These are phyloP conservation scores for Drosophila erecta DNA, from an alignment of 1,140 invertebrate species.

Conservation along the genomic window DNA sequence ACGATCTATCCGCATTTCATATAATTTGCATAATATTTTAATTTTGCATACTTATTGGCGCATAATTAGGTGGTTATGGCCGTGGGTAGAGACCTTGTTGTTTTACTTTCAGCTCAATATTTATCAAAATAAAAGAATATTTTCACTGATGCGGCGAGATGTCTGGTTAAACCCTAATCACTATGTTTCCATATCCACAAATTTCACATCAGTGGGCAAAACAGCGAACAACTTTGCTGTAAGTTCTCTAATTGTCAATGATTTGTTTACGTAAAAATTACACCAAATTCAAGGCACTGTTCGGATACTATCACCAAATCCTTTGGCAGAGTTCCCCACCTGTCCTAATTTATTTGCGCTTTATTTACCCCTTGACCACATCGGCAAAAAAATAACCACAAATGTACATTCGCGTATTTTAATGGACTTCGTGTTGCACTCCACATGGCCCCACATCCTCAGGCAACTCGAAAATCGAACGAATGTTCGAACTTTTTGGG, in stretches of 20 bases:
- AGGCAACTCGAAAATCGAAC: slow-evolving; percentile 27
- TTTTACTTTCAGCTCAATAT: slow-evolving; percentile 25
- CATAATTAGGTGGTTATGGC: slow-evolving; percentile 62
- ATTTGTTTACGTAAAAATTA: background rate
- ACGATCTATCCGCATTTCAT: slow-evolving; percentile 34
- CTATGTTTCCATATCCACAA: too few relatives aligned
- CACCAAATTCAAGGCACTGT: too few relatives aligned
- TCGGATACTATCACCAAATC: background rate
- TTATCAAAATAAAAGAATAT: slow-evolving; percentile 1
- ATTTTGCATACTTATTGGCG: slow-evolving; percentile 69
- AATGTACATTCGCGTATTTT: slow-evolving; percentile 62
- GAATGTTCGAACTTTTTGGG: slow-evolving; percentile 54
- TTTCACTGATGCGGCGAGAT: background rate
- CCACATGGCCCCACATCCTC: slow-evolving; percentile 3
- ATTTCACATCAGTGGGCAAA: too few relatives aligned
- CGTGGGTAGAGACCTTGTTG: slow-evolving; percentile 23
- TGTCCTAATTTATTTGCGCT: slow-evolving; percentile 3
- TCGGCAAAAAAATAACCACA: slow-evolving; percentile 34
- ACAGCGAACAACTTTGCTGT: background rate
- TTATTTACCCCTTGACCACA: slow-evolving; percentile 41
- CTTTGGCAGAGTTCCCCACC: background rate
- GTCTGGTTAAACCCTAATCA: too few relatives aligned
- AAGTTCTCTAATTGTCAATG: background rate
- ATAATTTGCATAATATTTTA: slow-evolving; percentile 79
- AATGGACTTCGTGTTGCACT: slow-evolving; percentile 69